A percentile compares a stretch with the other conserved stretches of the same genome.
Evolutionary conservation across 2,113 vertebrate genomes (phyloP).

Genomic region (Pontoporia blainvillei): DNA sequence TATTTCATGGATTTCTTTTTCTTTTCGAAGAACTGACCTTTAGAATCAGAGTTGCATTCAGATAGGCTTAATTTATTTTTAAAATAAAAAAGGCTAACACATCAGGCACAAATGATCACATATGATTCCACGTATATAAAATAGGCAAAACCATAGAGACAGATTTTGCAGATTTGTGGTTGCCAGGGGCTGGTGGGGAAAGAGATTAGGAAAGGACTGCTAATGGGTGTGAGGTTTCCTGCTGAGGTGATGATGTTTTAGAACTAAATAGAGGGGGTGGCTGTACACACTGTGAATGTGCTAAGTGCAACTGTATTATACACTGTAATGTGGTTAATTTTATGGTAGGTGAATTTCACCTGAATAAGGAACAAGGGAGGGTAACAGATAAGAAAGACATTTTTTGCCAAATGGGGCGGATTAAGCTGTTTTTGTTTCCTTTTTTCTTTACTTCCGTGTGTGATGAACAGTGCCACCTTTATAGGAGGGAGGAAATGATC

Average conservation of each 20-base stretch:
- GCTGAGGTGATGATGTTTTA: neutral
- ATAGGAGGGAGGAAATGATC: neutral
- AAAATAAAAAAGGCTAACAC: neutral
- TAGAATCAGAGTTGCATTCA: neutral
- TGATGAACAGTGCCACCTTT: rapidly evolving
- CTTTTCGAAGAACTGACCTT: neutral
- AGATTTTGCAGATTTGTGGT: too few species aligned
- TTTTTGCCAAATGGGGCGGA: neutral
- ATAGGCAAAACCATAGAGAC: neutral
- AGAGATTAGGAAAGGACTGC: rapidly evolving
- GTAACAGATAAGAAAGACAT: neutral
- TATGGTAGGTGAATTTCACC: neutral
- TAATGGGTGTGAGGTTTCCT: neutral
- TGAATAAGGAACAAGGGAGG: neutral
- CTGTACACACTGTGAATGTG: rapidly evolving
- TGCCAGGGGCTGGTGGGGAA: rapidly evolving
- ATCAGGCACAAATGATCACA: neutral
- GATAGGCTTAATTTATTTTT: constrained; percentile 53
- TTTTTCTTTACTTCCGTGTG: neutral
- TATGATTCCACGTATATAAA: neutral
- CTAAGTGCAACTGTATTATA: neutral
- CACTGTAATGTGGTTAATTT: neutral
- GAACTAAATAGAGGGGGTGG: neutral
- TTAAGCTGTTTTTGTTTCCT: neutral
- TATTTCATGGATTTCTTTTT: neutral